phyloP scores from a whole-genome alignment of 1,140 invertebrate genomes.

The Scaptomyza pallida region DNA sequence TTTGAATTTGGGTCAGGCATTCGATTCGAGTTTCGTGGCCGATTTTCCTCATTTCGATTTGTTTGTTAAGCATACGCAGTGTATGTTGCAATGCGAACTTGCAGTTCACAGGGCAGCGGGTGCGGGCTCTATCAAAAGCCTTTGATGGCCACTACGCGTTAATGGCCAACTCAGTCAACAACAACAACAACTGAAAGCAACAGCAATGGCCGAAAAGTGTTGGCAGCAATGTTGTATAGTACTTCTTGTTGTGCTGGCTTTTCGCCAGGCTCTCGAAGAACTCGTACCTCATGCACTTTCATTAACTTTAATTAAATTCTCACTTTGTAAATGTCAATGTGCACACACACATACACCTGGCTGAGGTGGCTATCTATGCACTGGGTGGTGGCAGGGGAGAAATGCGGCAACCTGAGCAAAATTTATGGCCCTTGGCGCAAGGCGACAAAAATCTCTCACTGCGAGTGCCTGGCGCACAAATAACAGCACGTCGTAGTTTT shows the following conservation, averaged over 20 bases:
- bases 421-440: constrained; percentile 69
- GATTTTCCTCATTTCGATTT: constrained; percentile 56
- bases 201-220: constrained; percentile 53
- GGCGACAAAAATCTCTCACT: constrained; percentile 75
- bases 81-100: constrained; percentile 22
- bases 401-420: constrained; percentile 73
- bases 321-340: constrained; percentile 81
- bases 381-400: constrained; percentile 34
- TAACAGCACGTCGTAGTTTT: constrained; percentile 77
- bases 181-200: constrained; percentile 7
- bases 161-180: constrained; percentile 34
- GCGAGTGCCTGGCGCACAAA: constrained; percentile 49
- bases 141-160: constrained; percentile 30
- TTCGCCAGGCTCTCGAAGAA: constrained; percentile 29
- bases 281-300: constrained; percentile 69
- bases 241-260: constrained; percentile 37
- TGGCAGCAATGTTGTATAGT: constrained; percentile 19
- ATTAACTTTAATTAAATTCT: constrained; percentile 81
- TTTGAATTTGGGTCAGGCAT: constrained; percentile 35
- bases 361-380: constrained; percentile 45
- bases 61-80: constrained; percentile 77
- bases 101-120: neutral
- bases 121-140: constrained; percentile 10
- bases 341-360: constrained; percentile 41
- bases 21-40: constrained; percentile 18